Percentiles rank a stretch among this genome's conserved stretches.
Evolutionary conservation across 2,113 vertebrate genomes (phyloP).

Genomic region (Leptobrachium leishanense): DNA sequence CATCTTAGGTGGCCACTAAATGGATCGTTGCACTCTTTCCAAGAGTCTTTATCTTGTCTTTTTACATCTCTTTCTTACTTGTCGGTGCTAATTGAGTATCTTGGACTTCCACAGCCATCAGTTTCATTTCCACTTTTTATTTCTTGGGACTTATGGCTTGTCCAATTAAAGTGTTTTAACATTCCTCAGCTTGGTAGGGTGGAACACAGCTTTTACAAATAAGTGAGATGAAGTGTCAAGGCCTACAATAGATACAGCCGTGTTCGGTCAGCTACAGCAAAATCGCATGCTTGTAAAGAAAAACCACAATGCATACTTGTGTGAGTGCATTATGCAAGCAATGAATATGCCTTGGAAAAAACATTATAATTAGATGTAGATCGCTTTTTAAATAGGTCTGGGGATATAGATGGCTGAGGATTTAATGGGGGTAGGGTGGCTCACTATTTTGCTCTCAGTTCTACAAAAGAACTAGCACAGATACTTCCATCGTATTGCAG

Average conservation of each 20-base stretch:
- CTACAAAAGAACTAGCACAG: too few relatives aligned
- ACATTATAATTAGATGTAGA: slow-evolving; percentile 20
- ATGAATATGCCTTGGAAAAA: slow-evolving; percentile 12
- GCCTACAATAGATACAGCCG: slow-evolving; percentile 14
- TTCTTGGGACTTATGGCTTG: slow-evolving; percentile 23
- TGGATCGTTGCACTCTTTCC: slow-evolving; percentile 32
- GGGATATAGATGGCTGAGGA: neutral
- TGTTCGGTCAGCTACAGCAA: slow-evolving; percentile 34
- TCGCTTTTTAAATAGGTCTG: slow-evolving; percentile 14
- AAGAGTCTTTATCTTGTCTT: slow-evolving; percentile 1
- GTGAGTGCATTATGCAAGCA: neutral
- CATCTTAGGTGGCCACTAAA: slow-evolving; percentile 26
- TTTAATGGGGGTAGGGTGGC: too few relatives aligned
- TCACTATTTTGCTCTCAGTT: too few relatives aligned
- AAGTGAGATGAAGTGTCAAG: slow-evolving; percentile 11
- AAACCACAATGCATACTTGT: slow-evolving; percentile 28
- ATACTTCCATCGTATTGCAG: too few relatives aligned
- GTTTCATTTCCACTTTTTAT: slow-evolving; percentile 21
- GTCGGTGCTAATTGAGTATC: slow-evolving; percentile 14
- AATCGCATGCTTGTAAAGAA: slow-evolving; percentile 19
- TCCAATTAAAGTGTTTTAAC: slow-evolving; percentile 31
- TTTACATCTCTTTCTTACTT: slow-evolving; percentile 1
- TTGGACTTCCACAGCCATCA: slow-evolving; percentile 7
- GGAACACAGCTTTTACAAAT: slow-evolving; percentile 24
- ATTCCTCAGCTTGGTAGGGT: slow-evolving; percentile 17